Evolutionary conservation across 1,140 invertebrate species (phyloP), one percentile per base, ranked within the genome.

Genomic region (Yoshiicerus persimilis): DNA sequence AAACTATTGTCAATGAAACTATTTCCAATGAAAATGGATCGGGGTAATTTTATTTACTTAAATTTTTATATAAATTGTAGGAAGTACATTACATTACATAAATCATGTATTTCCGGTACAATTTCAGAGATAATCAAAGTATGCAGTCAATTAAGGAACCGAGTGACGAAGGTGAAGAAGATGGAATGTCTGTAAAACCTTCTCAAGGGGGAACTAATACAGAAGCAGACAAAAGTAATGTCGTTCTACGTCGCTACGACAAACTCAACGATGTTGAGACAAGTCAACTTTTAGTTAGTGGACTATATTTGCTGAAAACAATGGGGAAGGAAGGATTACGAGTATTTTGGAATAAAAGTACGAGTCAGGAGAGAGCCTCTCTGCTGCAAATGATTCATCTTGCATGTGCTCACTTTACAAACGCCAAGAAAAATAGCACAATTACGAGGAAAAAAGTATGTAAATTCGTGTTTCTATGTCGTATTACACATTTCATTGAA

Each of bases 401-500:
- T 4, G 88, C 90, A 23, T 89, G 88, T 47, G 47, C 87, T 80
- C 90, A 91, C 41, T 91, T 91, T 80, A 90, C 89, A 11, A 90
- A 89, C 75, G 90, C 89, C 2, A 70, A 86, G 36, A 91, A 91
- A 87, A 91, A 90, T 86, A 88, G 89, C 47, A 91, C 90, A n/a
- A 89, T 90, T n/a, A 91, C 90, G 8, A 89, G 89, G 87, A 91
- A 90, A 88, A 91, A 91, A 84, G 90, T 90, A 83, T 64, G 75
- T 23, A 36, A 36, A n/a, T n/a, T 80, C 9, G 9, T 66, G 25
- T 70, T 4, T n/a, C 47, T 32, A 11, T 70, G 27, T 47, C 30
- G 4, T 70, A 11, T 27, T 70, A 27, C 66, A 70, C 8, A n/a
- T 56, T 56, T 56, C 47, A n/a, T 56, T 56, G 47, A 56, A 56